These are phyloP conservation scores for Sphecodes monilicornis DNA, from an alignment of 2,888 invertebrate species.

Conservation along the genomic window DNA sequence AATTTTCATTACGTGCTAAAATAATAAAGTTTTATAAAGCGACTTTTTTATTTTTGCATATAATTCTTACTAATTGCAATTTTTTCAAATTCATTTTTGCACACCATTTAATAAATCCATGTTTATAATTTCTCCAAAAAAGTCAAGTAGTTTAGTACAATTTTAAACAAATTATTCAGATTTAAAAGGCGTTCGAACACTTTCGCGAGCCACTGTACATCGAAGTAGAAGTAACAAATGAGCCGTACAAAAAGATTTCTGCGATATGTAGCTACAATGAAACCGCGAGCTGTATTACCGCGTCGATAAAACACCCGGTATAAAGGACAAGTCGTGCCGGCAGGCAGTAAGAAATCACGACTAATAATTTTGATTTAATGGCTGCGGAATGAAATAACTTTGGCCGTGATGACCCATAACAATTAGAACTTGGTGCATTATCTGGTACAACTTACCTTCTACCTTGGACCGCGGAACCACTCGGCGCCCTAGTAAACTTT, in stretches of 20 bases:
- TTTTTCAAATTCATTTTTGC: too few relatives aligned
- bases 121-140: too few relatives aligned
- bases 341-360: conserved; percentile 45
- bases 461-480: conserved; percentile 45
- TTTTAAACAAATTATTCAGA: too few relatives aligned
- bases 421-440: conserved; percentile 79
- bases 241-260: conserved; percentile 4
- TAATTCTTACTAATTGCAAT: too few relatives aligned
- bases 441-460: conserved; percentile 56
- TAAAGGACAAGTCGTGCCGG: conserved; percentile 6
- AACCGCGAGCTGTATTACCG: conserved; percentile 4
- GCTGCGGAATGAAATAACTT: conserved; percentile 63
- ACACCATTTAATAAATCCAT: too few relatives aligned
- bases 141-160: too few relatives aligned
- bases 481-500: conserved; percentile 73
- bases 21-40: too few relatives aligned
- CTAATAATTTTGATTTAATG: conserved; percentile 72
- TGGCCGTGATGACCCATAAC: conserved; percentile 73
- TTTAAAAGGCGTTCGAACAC: too few relatives aligned
- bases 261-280: conserved; percentile 7
- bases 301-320: conserved; percentile 17
- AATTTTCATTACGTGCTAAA: too few relatives aligned
- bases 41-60: too few relatives aligned
- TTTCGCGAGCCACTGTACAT: too few relatives aligned
- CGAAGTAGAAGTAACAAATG: not conserved